These are phyloP conservation scores for Caenorhabditis virilis DNA, from an alignment of 2,888 invertebrate species.

Conservation along the genomic window DNA sequence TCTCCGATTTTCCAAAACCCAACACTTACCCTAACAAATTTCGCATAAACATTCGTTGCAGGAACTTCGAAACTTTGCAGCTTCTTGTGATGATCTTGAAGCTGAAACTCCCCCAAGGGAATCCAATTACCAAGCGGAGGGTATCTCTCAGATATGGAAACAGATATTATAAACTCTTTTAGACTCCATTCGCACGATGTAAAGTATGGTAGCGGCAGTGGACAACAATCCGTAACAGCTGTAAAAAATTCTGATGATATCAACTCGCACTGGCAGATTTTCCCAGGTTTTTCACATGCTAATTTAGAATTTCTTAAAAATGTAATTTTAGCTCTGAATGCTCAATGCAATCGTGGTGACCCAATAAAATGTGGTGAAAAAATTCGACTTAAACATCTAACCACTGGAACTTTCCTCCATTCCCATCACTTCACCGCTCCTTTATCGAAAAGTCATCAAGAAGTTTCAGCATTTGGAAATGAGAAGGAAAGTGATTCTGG, in stretches of 20 bases:
- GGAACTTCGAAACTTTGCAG: constrained; percentile 69
- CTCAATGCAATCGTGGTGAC: constrained; percentile 73
- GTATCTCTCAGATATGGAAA: constrained; percentile 83
- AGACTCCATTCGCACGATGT: constrained; percentile 94
- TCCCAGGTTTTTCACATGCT: constrained; percentile 48
- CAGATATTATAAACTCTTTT: constrained; percentile 5
- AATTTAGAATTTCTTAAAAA: constrained; percentile 3
- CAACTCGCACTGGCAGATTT: constrained; percentile 81
- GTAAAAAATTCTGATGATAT: constrained; percentile 82
- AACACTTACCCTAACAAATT: no score
- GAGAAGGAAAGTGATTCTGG: constrained; percentile 78
- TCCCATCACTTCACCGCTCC: constrained; percentile 95
- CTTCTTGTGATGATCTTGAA: constrained; percentile 40
- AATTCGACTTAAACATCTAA: constrained; percentile 79
- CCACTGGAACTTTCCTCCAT: constrained; percentile 91
- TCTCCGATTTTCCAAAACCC: no score
- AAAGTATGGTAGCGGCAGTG: constrained; percentile 97
- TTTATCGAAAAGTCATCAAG: constrained; percentile 90
- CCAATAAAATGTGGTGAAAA: constrained; percentile 83
- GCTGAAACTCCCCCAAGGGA: constrained; percentile 28
- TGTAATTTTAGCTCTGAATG: constrained; percentile 37
- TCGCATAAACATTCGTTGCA: constrained; percentile 78
- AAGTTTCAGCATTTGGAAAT: constrained; percentile 75
- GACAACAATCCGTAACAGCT: constrained; percentile 82
- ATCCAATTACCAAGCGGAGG: constrained; percentile 71